A percentile compares a stretch with the other conserved stretches of the same genome.
phyloP scores from a whole-genome alignment of 2,888 invertebrate species.

The Criorhina ranunculi region DNA sequence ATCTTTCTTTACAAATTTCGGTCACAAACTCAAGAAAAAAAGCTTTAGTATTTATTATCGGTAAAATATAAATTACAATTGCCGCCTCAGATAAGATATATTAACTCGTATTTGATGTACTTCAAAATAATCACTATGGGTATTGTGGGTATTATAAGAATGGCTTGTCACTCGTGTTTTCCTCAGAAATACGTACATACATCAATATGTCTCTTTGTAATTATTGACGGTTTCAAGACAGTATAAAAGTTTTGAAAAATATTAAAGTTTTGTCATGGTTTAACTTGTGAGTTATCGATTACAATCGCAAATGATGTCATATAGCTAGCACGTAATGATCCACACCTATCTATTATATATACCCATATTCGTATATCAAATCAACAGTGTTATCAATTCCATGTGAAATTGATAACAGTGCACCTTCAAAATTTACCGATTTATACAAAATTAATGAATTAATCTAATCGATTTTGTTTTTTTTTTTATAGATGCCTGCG shows the following conservation, averaged over 20 bases:
- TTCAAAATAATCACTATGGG: not conserved
- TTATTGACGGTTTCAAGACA: not conserved
- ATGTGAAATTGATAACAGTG: not conserved
- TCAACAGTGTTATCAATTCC: conserved; percentile 22
- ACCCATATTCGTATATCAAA: too few species aligned
- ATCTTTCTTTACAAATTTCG: too few species aligned
- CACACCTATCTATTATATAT: too few species aligned
- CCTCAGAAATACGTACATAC: not conserved
- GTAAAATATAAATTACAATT: too few species aligned
- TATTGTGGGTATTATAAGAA: not conserved
- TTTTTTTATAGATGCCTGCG: conserved; percentile 80
- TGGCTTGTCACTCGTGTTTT: not conserved
- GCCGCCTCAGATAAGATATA: too few species aligned
- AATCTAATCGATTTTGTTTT: not conserved
- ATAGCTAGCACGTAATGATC: not conserved
- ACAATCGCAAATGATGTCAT: conserved; percentile 27
- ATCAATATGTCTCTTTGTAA: too few species aligned
- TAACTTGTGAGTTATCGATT: conserved; percentile 4
- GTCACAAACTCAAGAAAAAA: too few species aligned
- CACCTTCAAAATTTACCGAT: not conserved
- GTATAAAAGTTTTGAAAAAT: conserved; percentile 4
- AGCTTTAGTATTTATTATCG: too few species aligned
- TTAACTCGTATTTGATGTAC: not conserved
- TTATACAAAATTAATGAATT: not conserved
- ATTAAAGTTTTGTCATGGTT: conserved; percentile 2